Base-by-base conservation (phyloP, 2,113 vertebrate genomes). In the Mobula birostris region DNA sequence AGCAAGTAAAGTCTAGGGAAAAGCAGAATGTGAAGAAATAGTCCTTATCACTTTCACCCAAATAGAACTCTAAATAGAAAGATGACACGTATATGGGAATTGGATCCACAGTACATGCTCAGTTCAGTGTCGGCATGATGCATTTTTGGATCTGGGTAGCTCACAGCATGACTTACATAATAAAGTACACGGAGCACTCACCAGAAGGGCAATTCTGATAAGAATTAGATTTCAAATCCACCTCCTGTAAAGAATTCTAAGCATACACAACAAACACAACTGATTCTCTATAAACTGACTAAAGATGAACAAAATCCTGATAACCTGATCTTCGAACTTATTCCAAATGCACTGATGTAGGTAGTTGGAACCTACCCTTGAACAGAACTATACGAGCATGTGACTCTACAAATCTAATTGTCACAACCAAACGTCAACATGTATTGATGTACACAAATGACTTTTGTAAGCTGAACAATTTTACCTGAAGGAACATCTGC, bases 31-130 rank as follows among this genome's bases (percentile, higher is more conserved):
- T 97, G 97, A 98, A 98, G 97, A 98, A 96, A 96, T 94, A 95
- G 96, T 97, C 96, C 98, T 98, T 98, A 98, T 98, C 97, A 97
- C 96, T 96, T 96, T 97, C 96, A 97, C 97, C 97, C 97, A 98
- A 98, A 98, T 97, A 98, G 97, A 98, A 96, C 96, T 95, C 95
- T 95, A 95, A 94, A 94, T 95, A 95, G 95, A 94, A 94, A 94
- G 94, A 88, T 76, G 91, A 93, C 91, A 93, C 70, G 76, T 76
- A 93, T 74, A 93, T 56, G 70, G 70, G 66, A 93, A 93, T 93
- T 74, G 68, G 91, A 74, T 93, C 91, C 72, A 72, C 70, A 48
- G 40, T 93, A 93, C 91, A 93, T 93, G 91, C 48, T 72, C 91
- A 14, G 40, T 56, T 74, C 91, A 76, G 91, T 93, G 91, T 48